Evolutionary conservation across 2,113 vertebrate species (phyloP).

Genomic region (Saccopteryx leptura): DNA sequence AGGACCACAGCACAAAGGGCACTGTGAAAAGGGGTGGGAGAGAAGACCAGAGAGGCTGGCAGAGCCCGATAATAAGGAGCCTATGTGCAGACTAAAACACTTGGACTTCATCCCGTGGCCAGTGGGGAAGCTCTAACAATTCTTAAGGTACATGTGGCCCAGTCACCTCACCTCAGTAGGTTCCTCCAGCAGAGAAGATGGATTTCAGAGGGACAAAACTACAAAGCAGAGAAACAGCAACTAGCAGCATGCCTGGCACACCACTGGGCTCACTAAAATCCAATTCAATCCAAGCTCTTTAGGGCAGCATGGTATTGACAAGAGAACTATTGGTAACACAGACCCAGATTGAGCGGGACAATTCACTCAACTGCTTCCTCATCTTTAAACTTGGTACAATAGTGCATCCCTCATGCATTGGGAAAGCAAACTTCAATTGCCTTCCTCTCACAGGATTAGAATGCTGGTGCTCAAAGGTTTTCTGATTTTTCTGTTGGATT

Average conservation of each 20-base stretch:
- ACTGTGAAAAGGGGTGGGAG: neutral
- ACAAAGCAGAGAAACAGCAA: constrained; percentile 41
- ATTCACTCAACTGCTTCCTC: constrained; percentile 27
- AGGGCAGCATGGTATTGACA: neutral
- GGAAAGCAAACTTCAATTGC: constrained; percentile 58
- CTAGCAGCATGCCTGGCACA: neutral
- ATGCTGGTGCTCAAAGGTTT: neutral
- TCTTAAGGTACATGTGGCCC: neutral
- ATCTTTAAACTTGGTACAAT: neutral
- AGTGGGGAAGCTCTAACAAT: neutral
- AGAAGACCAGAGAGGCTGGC: neutral
- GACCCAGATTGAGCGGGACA: neutral
- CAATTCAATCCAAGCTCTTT: constrained; percentile 37
- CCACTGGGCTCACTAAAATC: constrained; percentile 6
- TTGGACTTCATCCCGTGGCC: constrained; percentile 31
- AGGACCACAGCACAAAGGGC: neutral
- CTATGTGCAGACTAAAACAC: neutral
- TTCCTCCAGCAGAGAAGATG: neutral
- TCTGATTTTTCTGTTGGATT: constrained; percentile 4
- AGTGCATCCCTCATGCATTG: neutral
- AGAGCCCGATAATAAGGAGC: neutral
- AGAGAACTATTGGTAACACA: neutral
- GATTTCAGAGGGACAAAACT: constrained; percentile 47
- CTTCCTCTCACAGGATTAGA: neutral
- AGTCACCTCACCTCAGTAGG: neutral